phyloP scores from a whole-genome alignment of 2,888 invertebrate species.

The Nephrotoma guestfalica region DNA sequence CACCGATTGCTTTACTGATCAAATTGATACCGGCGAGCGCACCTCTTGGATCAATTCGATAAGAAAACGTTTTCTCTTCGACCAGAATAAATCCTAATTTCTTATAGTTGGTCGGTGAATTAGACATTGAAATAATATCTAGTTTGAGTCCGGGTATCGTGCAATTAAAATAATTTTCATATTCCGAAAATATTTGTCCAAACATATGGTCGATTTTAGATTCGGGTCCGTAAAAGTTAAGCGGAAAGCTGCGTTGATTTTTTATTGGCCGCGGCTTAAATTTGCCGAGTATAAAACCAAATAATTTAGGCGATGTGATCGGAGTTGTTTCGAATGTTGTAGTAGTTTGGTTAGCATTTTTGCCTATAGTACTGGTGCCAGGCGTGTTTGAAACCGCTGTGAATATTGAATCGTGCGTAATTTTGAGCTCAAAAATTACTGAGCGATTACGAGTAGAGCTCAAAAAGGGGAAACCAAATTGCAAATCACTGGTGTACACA shows the following conservation, averaged over 20 bases:
- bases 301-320: not conserved
- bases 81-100: not conserved
- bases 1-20: not conserved
- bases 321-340: not conserved
- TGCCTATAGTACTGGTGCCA: not conserved
- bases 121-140: not conserved
- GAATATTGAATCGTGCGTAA: not conserved
- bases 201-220: not conserved
- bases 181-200: not conserved
- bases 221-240: not conserved
- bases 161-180: not conserved
- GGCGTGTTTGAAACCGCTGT: not conserved
- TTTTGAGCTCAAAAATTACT: not conserved
- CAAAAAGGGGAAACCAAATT: not conserved
- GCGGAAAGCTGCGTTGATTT: not conserved
- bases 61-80: not conserved
- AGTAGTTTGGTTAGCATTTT: not conserved
- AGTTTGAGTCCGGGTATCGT: not conserved
- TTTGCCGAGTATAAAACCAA: not conserved
- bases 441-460: not conserved
- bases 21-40: not conserved
- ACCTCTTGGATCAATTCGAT: not conserved
- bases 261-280: not conserved
- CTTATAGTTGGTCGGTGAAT: not conserved
- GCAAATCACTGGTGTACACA: not conserved